Evolutionary conservation across 92 coral and sea anemone species (phyloP).

Genomic region (Heteractis magnifica): DNA sequence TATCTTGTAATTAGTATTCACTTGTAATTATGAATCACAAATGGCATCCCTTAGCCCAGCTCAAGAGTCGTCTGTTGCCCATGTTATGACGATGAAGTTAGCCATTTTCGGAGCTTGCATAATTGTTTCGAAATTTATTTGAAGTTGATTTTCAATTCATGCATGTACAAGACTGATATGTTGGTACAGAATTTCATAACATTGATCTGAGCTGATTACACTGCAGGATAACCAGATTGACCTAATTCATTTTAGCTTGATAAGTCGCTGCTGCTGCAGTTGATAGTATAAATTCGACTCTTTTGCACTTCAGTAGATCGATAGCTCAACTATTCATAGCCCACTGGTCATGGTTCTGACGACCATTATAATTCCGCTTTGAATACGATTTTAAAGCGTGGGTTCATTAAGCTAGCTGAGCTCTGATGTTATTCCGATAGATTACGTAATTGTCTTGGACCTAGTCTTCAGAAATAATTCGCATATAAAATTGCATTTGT

Average conservation of each 20-base stretch:
- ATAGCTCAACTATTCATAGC: not conserved
- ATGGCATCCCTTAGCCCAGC: no score
- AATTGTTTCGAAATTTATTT: not conserved
- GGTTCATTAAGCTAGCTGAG: no score
- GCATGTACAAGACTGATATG: not conserved
- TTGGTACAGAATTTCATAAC: not conserved
- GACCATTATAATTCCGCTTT: not conserved
- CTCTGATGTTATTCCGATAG: no score
- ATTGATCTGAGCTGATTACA: not conserved
- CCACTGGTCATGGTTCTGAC: not conserved
- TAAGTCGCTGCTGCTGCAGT: not conserved
- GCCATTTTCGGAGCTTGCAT: not conserved
- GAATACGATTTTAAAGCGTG: no score
- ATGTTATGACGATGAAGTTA: no score
- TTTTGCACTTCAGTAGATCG: not conserved
- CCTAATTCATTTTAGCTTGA: not conserved
- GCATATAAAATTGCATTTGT: no score
- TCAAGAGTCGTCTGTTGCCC: no score
- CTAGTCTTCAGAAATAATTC: no score
- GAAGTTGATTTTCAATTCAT: not conserved
- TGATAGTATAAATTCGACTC: not conserved
- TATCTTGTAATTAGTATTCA: no score
- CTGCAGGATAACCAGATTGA: not conserved
- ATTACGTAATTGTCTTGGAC: no score
- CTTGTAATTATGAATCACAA: no score